Conservation (phyloP, 2,113 vertebrate species). For the Amphilophus citrinellus region DNA sequence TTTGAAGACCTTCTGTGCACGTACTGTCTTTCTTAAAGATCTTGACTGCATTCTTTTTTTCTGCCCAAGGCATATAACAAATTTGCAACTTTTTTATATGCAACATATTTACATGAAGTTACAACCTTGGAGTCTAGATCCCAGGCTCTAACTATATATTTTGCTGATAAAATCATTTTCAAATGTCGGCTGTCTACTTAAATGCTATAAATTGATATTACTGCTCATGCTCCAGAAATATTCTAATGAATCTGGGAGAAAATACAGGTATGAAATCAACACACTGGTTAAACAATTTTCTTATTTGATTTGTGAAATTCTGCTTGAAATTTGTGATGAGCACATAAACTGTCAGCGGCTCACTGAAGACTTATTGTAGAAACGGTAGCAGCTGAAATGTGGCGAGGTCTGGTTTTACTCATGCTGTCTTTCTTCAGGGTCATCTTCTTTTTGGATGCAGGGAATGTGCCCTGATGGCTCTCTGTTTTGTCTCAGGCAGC, state of each 20-base stretch:
- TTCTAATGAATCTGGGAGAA: not conserved
- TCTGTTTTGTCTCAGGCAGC: constrained; percentile 45
- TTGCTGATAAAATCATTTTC: not conserved
- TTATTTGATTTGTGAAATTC: not conserved
- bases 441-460: constrained; percentile 12
- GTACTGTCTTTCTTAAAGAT: not conserved
- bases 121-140: not conserved
- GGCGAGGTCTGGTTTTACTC: constrained; percentile 46
- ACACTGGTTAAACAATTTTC: not conserved
- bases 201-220: not conserved
- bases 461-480: not conserved
- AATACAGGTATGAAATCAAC: not conserved
- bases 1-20: not conserved
- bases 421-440: not conserved
- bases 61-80: not conserved
- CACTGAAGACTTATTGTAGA: constrained; percentile 29
- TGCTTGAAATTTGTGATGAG: constrained; percentile 9
- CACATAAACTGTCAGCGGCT: constrained; percentile 24
- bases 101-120: not conserved
- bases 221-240: not conserved
- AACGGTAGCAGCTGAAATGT: constrained; percentile 42
- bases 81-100: not conserved
- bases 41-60: not conserved
- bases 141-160: not conserved
- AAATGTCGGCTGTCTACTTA: not conserved